Conservation (phyloP, 2,888 invertebrate genomes). For the Dendrolimus houi region DNA sequence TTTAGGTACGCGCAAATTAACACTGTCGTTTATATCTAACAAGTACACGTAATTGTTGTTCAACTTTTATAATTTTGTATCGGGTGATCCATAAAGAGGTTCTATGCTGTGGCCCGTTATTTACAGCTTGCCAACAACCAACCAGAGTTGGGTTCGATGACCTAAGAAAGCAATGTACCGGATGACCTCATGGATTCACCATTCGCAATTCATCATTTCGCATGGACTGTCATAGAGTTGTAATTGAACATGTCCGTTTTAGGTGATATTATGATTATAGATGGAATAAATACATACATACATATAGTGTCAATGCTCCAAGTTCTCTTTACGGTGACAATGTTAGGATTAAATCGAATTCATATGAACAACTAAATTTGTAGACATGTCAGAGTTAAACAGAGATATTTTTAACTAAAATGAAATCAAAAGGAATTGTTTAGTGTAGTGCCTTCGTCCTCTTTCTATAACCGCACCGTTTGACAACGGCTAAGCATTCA, state of each 20-base stretch:
- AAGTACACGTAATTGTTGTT: conserved; percentile 26
- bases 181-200: conserved; percentile 59
- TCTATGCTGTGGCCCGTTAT: conserved; percentile 53
- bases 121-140: conserved; percentile 49
- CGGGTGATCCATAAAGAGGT: conserved; percentile 33
- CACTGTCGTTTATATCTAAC: conserved; percentile 9
- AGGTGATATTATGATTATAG: conserved; percentile 14
- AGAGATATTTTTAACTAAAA: no score
- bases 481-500: no score
- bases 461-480: no score
- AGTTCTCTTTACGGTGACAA: no score
- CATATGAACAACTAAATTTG: no score
- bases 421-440: no score
- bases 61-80: conserved; percentile 32
- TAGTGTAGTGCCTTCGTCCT: no score
- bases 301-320: no score
- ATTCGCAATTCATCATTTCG: conserved; percentile 66
- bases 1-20: background rate
- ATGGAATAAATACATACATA: no score
- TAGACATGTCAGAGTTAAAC: no score
- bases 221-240: conserved; percentile 12
- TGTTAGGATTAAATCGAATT: no score
- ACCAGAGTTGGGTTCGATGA: conserved; percentile 55
- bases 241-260: conserved; percentile 23
- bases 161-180: conserved; percentile 54